Percentiles rank a stretch among this genome's conserved stretches.
phyloP scores from a whole-genome alignment of 2,888 invertebrate species.

The Cylindroiulus punctatus region DNA sequence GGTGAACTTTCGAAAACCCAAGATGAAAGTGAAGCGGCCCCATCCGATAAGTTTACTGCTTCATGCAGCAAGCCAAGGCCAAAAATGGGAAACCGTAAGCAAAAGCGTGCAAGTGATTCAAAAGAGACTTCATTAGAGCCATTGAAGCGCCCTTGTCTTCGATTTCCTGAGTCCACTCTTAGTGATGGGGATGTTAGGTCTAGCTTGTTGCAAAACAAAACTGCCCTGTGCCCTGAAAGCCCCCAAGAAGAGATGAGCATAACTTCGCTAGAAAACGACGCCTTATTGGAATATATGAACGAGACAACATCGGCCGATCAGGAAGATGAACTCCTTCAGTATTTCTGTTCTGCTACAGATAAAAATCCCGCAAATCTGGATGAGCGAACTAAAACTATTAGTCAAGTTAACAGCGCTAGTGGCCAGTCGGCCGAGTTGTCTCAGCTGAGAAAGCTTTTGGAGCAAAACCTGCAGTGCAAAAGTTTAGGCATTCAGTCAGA shows the following conservation, averaged over 20 bases:
- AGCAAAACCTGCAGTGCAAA: neutral
- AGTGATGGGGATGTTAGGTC: too few species aligned
- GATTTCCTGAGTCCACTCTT: too few species aligned
- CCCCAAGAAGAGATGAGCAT: conserved; percentile 59
- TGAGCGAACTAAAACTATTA: conserved; percentile 57
- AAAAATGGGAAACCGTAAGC: too few species aligned
- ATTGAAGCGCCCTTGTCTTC: too few species aligned
- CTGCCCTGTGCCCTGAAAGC: neutral
- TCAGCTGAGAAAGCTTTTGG: too few species aligned
- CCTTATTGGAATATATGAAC: conserved; percentile 75
- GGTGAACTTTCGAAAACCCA: neutral
- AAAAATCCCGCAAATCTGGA: conserved; percentile 40
- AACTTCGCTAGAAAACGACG: conserved; percentile 68
- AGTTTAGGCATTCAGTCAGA: neutral
- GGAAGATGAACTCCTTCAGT: conserved; percentile 85
- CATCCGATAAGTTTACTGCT: too few species aligned
- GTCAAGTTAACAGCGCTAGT: conserved; percentile 49
- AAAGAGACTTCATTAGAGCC: neutral
- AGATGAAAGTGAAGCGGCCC: neutral
- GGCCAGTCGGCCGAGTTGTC: too few species aligned
- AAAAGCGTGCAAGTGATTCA: neutral
- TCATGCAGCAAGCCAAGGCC: too few species aligned
- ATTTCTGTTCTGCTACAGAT: conserved; percentile 74
- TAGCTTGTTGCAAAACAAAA: neutral
- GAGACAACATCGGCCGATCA: conserved; percentile 71